Evolutionary conservation across 2,888 invertebrate species (phyloP).

Genomic region (Ennomos fuscantarius): DNA sequence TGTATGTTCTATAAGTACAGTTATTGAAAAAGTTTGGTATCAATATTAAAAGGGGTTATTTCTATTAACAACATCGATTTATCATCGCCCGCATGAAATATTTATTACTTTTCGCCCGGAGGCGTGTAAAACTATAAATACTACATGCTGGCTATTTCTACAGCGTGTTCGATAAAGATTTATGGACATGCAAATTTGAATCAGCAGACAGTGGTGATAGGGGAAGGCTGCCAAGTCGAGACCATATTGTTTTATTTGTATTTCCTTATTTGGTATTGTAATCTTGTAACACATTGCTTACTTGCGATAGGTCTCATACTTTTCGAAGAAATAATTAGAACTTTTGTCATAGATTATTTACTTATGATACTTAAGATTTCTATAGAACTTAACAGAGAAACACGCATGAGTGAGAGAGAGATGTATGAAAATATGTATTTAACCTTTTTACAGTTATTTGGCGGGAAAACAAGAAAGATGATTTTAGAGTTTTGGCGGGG

Average conservation of each 20-base stretch:
- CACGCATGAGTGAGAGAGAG: too few species aligned
- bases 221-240: conserved; percentile 43
- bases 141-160: conserved; percentile 38
- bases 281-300: conserved; percentile 3
- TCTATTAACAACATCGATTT: conserved; percentile 36
- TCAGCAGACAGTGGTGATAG: conserved; percentile 46
- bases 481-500: too few species aligned
- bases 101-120: conserved; percentile 42
- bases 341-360: too few species aligned
- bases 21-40: conserved; percentile 13
- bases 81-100: conserved; percentile 44
- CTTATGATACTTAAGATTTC: too few species aligned
- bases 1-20: neutral
- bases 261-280: conserved; percentile 15
- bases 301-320: too few species aligned
- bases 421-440: too few species aligned
- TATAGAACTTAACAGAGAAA: too few species aligned
- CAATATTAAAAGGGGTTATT: conserved; percentile 24
- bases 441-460: too few species aligned
- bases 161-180: conserved; percentile 64
- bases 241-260: conserved; percentile 32
- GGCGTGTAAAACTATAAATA: conserved; percentile 52
- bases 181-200: conserved; percentile 68
- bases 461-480: too few species aligned
- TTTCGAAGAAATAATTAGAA: too few species aligned